Conservation (phyloP, 2,888 invertebrate genomes). For the Cerastis leucographa region DNA sequence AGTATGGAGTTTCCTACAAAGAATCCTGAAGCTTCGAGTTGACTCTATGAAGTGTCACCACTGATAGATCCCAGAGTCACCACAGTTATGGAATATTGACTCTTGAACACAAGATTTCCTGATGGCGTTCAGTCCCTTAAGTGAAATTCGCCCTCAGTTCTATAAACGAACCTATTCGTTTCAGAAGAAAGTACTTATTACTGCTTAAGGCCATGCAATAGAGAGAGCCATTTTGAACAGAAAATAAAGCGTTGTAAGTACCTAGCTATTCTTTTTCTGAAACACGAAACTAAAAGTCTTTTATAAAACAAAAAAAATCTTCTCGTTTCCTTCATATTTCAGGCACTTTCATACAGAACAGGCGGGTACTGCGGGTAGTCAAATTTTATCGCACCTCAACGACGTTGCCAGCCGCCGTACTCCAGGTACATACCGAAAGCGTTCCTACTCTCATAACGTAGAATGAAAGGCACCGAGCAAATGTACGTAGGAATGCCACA, state of each 20-base stretch:
- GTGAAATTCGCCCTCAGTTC: background rate
- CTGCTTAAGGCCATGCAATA: background rate
- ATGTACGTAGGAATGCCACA: slow-evolving; percentile 17
- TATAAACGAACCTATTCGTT: background rate
- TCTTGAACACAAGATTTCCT: background rate
- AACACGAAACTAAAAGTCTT: slow-evolving; percentile 17
- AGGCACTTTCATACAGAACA: slow-evolving; percentile 17
- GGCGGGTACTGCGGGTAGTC: slow-evolving; percentile 13
- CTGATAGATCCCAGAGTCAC: background rate
- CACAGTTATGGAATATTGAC: background rate
- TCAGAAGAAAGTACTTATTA: background rate
- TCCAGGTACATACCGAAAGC: slow-evolving; percentile 18
- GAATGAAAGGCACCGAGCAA: slow-evolving; percentile 38
- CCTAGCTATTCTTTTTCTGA: background rate
- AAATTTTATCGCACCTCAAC: slow-evolving; percentile 43
- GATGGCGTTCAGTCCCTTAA: background rate
- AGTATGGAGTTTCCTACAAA: background rate
- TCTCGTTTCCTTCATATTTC: slow-evolving; percentile 18
- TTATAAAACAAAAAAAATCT: slow-evolving; percentile 21
- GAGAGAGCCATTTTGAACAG: background rate
- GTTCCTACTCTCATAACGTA: slow-evolving; percentile 39
- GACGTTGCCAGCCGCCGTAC: slow-evolving; percentile 28
- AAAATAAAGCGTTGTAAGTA: background rate
- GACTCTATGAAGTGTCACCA: background rate
- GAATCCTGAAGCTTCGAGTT: background rate